Evolutionary conservation across 2,113 vertebrate species (phyloP).

Genomic region (Dasyprocta punctata): DNA sequence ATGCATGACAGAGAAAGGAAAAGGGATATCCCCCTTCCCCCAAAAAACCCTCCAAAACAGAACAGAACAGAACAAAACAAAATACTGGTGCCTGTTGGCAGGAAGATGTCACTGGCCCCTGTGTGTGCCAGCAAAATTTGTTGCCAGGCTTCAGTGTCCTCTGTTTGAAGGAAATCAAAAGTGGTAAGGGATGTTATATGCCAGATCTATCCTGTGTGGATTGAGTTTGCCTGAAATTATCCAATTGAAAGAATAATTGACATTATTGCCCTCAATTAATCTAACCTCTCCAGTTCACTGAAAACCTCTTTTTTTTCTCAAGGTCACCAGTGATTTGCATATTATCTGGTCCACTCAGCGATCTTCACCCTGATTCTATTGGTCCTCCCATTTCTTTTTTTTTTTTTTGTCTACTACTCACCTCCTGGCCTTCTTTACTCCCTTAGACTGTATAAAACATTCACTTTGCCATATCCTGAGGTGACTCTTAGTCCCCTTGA

Average conservation of each 20-base stretch:
- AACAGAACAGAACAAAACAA: neutral
- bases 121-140: neutral
- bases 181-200: neutral
- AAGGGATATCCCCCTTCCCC: neutral
- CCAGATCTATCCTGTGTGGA: neutral
- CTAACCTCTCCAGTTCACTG: neutral
- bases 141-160: neutral
- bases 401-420: neutral
- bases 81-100: neutral
- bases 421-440: neutral
- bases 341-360: neutral
- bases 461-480: neutral
- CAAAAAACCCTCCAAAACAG: neutral
- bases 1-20: neutral
- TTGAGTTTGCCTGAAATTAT: neutral
- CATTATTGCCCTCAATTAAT: neutral
- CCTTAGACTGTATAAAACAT: neutral
- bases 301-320: neutral
- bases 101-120: neutral
- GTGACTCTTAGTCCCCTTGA: neutral
- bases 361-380: neutral
- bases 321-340: neutral
- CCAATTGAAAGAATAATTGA: conserved; percentile 6
- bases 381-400: neutral
- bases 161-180: neutral